Evolutionary conservation across 37 sponge, comb jelly and placozoan genomes (phyloP).

Genomic region (Cliona cf. orientalis): DNA sequence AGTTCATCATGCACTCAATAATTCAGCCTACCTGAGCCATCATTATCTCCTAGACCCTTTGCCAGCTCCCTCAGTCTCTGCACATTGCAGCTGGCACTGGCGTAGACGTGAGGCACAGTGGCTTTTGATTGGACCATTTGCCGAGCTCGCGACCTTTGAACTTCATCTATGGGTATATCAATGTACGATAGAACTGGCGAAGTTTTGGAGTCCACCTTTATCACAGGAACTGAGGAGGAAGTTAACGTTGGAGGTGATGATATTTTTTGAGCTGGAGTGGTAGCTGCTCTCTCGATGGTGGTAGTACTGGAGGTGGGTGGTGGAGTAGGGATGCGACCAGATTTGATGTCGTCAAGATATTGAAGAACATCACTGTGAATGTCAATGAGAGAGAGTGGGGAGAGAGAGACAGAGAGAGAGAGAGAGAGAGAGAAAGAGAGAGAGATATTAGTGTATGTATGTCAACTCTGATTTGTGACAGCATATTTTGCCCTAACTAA

Average conservation of each 20-base stretch:
- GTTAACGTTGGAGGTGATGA: background rate
- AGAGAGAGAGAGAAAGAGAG: background rate
- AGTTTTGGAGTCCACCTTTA: no score
- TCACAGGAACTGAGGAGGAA: no score
- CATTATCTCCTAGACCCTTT: no score
- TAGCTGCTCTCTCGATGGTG: background rate
- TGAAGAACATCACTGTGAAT: conserved; percentile 38
- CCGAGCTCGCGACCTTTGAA: background rate
- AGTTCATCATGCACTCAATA: no score
- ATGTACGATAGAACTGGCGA: background rate
- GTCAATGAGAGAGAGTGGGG: background rate
- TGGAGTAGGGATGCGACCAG: no score
- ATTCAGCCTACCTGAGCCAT: no score
- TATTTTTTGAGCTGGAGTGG: background rate
- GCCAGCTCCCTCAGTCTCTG: background rate
- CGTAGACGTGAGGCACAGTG: background rate
- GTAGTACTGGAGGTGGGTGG: background rate
- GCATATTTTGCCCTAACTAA: background rate
- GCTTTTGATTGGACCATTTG: background rate
- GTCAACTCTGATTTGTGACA: background rate
- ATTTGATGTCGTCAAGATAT: conserved; percentile 4
- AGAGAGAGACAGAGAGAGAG: background rate
- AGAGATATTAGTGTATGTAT: no score
- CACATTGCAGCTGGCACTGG: background rate
- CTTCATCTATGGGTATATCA: background rate